Conservation (phyloP, 30 jellyfish, hydroid and myxozoan genomes). For the Aurelia coerulea region DNA sequence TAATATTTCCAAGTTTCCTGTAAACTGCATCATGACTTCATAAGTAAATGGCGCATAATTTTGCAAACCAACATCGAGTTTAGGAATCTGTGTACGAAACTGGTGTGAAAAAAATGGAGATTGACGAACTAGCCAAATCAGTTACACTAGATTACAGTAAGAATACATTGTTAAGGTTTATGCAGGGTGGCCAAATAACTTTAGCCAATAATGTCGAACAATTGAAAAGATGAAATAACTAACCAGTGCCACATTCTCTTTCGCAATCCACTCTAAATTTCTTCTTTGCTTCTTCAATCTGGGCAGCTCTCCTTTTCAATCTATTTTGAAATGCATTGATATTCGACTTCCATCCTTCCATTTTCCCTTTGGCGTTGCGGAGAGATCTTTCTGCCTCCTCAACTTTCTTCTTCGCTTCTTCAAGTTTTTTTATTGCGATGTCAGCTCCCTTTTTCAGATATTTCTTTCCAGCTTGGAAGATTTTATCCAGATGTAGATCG, state of each 20-base stretch:
- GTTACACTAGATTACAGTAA: no score
- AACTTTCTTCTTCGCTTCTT: constrained; percentile 15
- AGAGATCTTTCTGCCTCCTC: constrained; percentile 14
- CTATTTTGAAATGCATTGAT: constrained; percentile 28
- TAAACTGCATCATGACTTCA: no score
- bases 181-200: no score
- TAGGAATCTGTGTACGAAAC: no score
- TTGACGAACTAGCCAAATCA: no score
- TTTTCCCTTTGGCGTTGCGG: constrained; percentile 38
- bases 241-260: constrained; percentile 59
- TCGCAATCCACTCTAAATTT: constrained; percentile 31
- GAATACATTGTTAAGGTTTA: no score
- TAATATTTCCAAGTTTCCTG: no score
- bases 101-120: no score
- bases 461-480: constrained; percentile 14
- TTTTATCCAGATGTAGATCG: constrained; percentile 7
- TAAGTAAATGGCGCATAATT: no score
- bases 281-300: constrained; percentile 51
- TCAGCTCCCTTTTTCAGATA: constrained; percentile 33
- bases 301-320: constrained; percentile 35
- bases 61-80: no score
- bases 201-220: no score
- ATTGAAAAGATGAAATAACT: neutral
- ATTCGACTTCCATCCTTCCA: constrained; percentile 59
- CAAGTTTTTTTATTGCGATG: constrained; percentile 7